Evolutionary conservation across 2,113 vertebrate genomes (phyloP).

Genomic region (Labeo catla): DNA sequence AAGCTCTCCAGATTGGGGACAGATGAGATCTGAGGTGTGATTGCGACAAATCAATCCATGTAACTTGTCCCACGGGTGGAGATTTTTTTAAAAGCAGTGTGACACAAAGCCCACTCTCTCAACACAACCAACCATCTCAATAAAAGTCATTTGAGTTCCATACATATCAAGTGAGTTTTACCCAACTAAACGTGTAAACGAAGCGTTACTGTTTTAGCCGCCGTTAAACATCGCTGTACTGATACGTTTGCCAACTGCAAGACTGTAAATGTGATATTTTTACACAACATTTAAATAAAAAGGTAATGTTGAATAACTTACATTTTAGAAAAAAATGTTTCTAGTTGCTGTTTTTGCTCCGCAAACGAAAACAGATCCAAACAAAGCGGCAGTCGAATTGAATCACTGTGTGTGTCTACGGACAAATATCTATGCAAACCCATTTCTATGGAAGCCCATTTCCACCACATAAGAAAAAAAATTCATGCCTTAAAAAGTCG

Average conservation of each 20-base stretch:
- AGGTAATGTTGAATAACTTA: not conserved
- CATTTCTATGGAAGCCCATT: no score
- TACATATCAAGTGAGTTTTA: not conserved
- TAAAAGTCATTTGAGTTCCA: not conserved
- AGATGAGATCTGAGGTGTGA: constrained; percentile 1
- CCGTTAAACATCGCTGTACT: not conserved
- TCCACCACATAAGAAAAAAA: no score
- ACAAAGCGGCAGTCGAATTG: not conserved
- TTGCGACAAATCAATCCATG: not conserved
- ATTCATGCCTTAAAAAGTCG: no score
- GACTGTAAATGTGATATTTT: not conserved
- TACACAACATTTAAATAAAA: not conserved
- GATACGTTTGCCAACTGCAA: no score
- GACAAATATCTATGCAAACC: no score
- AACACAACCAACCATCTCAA: not conserved
- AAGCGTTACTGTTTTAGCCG: not conserved
- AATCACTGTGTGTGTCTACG: not conserved
- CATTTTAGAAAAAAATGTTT: not conserved
- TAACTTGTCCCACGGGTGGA: not conserved
- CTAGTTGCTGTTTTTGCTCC: not conserved
- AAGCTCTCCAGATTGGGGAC: constrained; percentile 10
- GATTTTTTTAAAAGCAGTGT: not conserved
- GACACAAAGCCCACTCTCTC: not conserved
- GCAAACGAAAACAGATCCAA: not conserved
- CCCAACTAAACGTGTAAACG: no score